Base-by-base conservation (phyloP, 1,140 invertebrate genomes). In the Aphis craccivora region DNA sequence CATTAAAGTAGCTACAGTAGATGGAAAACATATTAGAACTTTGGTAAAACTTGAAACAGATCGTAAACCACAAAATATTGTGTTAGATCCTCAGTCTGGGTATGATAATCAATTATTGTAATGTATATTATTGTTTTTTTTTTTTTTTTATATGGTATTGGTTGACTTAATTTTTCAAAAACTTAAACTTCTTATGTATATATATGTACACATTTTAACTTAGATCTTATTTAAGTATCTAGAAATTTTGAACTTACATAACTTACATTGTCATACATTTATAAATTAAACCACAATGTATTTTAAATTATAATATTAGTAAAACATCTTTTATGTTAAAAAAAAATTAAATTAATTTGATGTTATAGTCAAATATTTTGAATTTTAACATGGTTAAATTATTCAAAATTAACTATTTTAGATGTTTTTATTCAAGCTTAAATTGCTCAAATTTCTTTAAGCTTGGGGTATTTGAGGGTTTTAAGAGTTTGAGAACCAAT, bases 31-130 rank as follows among this genome's bases (percentile, higher is more conserved):
- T 90, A 95, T 95, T 76, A 95, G 96, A 30, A 97, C 96, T 0
- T 94, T 97, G 2, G 95, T 97, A 6, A 95, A 95, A 30, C 96
- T 95, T 20, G 95, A 96, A 93, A 35, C 81, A 86, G 95, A 97
- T 93, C 95, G 96, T 94, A 96, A 97, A 94, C 96, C 96, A 7
- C 95, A 96, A 94, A 96, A 96, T 94, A 97, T 98, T 94, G 97
- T 96, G 25, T 95, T 98, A 11, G 97, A 97, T 95, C 97, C 97
- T 9, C 95, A 95, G 60, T 95, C 96, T 90, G 96, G 97, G 95
- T 94, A 93, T 94, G 90, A 53, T 88, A 35, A 43, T n/a, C 0
- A 76, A 18, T 76, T n/a, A 76, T 35, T 76, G 11, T 76, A 18
- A 76, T 76, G 14, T n/a, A n/a, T 6, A 76, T 76, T 76, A n/a